phyloP scores from a whole-genome alignment of 1,140 invertebrate species.

The Chionoecetes opilio region DNA sequence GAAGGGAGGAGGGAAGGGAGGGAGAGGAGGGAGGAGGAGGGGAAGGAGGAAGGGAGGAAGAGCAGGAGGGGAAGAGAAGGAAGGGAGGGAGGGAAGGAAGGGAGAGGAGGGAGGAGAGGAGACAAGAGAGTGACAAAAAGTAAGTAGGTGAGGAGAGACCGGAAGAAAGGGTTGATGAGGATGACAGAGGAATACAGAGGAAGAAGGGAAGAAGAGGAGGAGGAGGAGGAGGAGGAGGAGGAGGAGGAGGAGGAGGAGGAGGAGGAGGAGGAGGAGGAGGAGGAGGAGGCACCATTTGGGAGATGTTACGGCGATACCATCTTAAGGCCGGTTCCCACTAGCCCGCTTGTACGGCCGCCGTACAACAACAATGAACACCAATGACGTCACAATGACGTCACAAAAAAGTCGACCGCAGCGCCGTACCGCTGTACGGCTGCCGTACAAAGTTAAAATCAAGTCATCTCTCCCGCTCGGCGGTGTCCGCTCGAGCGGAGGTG shows the following conservation, averaged over 20 bases:
- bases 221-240: slow-evolving; percentile 44
- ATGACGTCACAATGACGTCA: no score
- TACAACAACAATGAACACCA: no score
- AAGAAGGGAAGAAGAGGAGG: neutral
- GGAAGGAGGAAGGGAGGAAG: neutral
- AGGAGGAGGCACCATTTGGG: no score
- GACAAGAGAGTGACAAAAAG: neutral
- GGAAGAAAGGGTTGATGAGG: neutral
- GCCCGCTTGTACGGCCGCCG: no score
- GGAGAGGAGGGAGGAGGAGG: neutral
- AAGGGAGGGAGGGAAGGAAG: neutral
- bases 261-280: slow-evolving; percentile 21
- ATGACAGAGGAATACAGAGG: neutral
- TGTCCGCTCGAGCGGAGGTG: no score
- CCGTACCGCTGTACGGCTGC: no score
- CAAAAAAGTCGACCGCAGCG: no score
- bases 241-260: slow-evolving; percentile 49
- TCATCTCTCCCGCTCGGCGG: no score
- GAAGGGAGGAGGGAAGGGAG: neutral
- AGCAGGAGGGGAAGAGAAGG: neutral
- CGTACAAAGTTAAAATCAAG: no score
- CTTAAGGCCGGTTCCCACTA: no score
- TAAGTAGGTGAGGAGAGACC: neutral
- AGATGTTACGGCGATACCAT: no score
- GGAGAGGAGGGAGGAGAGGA: neutral